These are phyloP conservation scores for Montipora capricornis DNA, from an alignment of 64 coral and sea anemone genomes.

Conservation along the genomic window DNA sequence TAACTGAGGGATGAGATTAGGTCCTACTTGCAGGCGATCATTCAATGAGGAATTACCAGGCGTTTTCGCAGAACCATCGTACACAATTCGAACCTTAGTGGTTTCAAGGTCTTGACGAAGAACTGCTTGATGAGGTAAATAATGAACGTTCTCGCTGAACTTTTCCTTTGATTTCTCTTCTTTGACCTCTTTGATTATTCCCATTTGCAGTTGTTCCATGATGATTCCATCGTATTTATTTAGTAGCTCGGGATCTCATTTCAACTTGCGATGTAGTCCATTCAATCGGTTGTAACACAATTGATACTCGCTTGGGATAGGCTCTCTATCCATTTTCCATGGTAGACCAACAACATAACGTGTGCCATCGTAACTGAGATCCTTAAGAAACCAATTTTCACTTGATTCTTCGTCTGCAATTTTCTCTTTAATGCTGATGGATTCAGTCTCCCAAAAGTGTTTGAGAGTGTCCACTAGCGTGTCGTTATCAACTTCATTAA, in stretches of 20 bases:
- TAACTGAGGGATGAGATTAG: constrained; percentile 12
- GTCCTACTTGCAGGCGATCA: constrained; percentile 35
- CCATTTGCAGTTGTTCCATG: constrained; percentile 26
- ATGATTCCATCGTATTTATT: constrained; percentile 59
- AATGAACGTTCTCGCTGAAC: background rate
- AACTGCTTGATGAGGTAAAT: constrained; percentile 58
- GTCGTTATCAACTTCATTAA: background rate
- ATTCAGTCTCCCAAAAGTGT: constrained; percentile 12
- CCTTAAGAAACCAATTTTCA: background rate
- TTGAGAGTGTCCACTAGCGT: constrained; percentile 13
- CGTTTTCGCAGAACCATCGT: constrained; percentile 36
- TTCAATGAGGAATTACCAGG: constrained; percentile 9
- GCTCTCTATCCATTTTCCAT: constrained; percentile 9
- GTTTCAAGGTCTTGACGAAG: background rate
- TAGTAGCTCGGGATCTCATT: constrained; percentile 44
- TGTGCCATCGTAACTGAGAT: constrained; percentile 27
- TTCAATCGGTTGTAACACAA: constrained; percentile 17
- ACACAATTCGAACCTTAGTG: constrained; percentile 26
- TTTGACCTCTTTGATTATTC: constrained; percentile 30
- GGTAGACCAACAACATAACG: constrained; percentile 20
- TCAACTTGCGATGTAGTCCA: constrained; percentile 9
- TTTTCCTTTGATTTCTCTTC: background rate
- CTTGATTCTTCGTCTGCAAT: background rate
- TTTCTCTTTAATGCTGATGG: background rate
- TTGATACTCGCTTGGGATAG: constrained; percentile 1